Percentiles rank a stretch among this genome's conserved stretches.
Conservation (phyloP, 1,140 invertebrate genomes). For the Pararge aegeria region DNA sequence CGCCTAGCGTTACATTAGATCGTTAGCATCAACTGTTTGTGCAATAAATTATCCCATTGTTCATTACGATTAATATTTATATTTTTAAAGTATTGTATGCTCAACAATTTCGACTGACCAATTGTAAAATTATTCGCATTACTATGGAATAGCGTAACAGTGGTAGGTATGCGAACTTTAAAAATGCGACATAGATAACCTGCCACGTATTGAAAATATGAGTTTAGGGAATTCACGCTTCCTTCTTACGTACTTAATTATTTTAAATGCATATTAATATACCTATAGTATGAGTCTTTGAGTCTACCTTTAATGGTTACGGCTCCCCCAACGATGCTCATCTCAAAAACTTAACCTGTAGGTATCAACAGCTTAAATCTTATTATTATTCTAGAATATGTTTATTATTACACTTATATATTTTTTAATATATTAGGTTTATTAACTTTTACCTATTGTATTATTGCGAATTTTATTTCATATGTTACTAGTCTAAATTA, state of each 20-base stretch:
- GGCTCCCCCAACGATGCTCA: too few species aligned
- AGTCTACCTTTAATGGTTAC: too few species aligned
- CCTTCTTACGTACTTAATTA: not conserved
- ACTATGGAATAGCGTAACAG: conserved; percentile 9
- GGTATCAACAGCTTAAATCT: too few species aligned
- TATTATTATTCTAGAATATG: not conserved
- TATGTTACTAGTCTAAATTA: conserved; percentile 6
- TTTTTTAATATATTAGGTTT: not conserved
- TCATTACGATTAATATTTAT: conserved; percentile 54
- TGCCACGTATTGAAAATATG: not conserved
- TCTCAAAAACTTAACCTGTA: too few species aligned
- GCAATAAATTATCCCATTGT: conserved; percentile 69
- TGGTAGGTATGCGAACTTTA: not conserved
- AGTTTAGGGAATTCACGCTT: not conserved
- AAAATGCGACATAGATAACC: not conserved
- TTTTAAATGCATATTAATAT: not conserved
- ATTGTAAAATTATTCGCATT: conserved; percentile 38
- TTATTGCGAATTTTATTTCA: not conserved
- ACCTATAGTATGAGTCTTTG: too few species aligned
- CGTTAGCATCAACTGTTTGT: conserved; percentile 67
- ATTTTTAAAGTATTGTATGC: conserved; percentile 60
- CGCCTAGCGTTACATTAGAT: conserved; percentile 62
- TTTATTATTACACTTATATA: not conserved
- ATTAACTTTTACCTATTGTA: not conserved
- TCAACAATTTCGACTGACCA: conserved; percentile 78